Evolutionary conservation across 2,113 vertebrate species (phyloP), one percentile per base, ranked within the genome.

Genomic region (Onychostoma macrolepis): DNA sequence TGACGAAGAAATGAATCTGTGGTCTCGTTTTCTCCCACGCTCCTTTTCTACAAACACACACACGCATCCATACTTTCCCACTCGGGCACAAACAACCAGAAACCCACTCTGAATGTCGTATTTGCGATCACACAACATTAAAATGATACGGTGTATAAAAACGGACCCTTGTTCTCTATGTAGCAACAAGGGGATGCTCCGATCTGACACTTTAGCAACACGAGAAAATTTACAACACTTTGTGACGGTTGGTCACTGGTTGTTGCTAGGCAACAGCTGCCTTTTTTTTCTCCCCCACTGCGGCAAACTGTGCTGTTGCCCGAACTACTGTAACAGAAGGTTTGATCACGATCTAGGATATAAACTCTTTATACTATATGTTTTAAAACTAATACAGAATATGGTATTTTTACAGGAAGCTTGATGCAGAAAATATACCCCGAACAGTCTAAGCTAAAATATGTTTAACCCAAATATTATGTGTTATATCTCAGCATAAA

Each of bases 201-300:
- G 10, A 21, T 69, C n/a, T 67, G 56, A 65, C 61, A 28, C 63
- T 71, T 69, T 30, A 83, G 58, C 43, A 69, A 83, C 41, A 48
- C n/a, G 0, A 82, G 19, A 28, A 0, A 90, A 89, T 83, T 90
- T 67, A 85, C 89, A 79, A 88, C 80, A 83, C 87, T 11, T 87
- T 85, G 85, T 76, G 76, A 85, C 74, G 89, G 88, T 89, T 74
- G 43, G 89, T 89, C 90, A 83, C 86, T 85, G 88, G 89, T 86
- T 90, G 94, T 95, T 93, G 91, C 95, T 93, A 93, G 85, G 95
- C 91, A 94, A 95, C 94, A 76, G 84, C 85, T 75, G 24, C 26
- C 45, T 48, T 36, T 61, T 26, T 85, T 71, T 67, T 89, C 74
- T 86, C 69, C 88, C 88, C 86, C 91, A 92, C 91, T 94, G 93